A percentile compares a stretch with the other conserved stretches of the same genome.
phyloP scores from a whole-genome alignment of 2,888 invertebrate species.

The Notodonta dromedarius region DNA sequence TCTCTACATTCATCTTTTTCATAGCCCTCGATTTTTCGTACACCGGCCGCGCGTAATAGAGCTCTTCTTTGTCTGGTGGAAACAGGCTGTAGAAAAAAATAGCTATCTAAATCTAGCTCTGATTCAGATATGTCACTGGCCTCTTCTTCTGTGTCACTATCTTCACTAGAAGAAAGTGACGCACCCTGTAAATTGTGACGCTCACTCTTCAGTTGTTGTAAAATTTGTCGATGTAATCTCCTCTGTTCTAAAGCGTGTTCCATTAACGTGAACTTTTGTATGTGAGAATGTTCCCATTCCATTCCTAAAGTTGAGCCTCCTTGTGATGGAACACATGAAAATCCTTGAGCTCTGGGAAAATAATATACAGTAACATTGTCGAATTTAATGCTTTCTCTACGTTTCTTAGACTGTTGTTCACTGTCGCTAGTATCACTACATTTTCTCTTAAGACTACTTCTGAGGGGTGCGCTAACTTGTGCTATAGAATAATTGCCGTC shows the following conservation, averaged over 20 bases:
- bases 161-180: slow-evolving; percentile 90
- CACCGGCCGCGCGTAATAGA: slow-evolving; percentile 95
- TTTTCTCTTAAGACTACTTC: slow-evolving; percentile 89
- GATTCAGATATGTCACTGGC: slow-evolving; percentile 92
- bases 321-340: slow-evolving; percentile 95
- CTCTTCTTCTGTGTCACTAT: slow-evolving; percentile 94
- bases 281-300: slow-evolving; percentile 89
- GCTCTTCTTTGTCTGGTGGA: slow-evolving; percentile 95
- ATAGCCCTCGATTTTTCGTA: slow-evolving; percentile 95
- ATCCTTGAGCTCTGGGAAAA: slow-evolving; percentile 96
- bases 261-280: slow-evolving; percentile 90
- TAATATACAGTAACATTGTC: slow-evolving; percentile 97
- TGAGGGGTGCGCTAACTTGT: slow-evolving; percentile 52
- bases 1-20: slow-evolving; percentile 98
- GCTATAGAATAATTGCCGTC: slow-evolving; percentile 36
- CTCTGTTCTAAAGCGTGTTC: slow-evolving; percentile 96
- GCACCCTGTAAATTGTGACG: slow-evolving; percentile 82
- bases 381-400: slow-evolving; percentile 93
- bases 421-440: slow-evolving; percentile 67
- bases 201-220: slow-evolving; percentile 89
- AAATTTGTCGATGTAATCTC: slow-evolving; percentile 91
- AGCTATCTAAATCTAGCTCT: slow-evolving; percentile 94
- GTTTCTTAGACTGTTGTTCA: slow-evolving; percentile 83
- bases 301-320: slow-evolving; percentile 97
- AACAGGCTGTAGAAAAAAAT: slow-evolving; percentile 96